Conservation (phyloP, 2,113 vertebrate genomes). For the Mesoclemmys tuberculata region DNA sequence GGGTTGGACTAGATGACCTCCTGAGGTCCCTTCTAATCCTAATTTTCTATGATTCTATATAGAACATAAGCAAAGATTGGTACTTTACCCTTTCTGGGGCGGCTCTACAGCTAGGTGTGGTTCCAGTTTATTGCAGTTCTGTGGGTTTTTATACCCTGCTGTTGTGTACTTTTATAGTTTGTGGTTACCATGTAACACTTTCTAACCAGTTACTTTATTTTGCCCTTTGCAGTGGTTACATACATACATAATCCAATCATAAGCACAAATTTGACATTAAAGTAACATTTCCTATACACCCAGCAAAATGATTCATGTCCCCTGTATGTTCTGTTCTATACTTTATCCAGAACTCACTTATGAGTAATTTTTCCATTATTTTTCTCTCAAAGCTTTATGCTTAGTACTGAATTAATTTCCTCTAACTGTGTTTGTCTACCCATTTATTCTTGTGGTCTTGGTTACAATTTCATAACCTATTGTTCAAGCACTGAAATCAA, state of each 20-base stretch:
- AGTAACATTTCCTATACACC: background rate
- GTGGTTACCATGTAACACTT: background rate
- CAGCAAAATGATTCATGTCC: background rate
- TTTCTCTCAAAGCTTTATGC: background rate
- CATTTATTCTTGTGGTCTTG: background rate
- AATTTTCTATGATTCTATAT: background rate
- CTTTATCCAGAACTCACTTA: background rate
- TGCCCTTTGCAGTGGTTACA: background rate
- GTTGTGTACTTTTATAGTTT: background rate
- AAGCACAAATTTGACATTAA: background rate
- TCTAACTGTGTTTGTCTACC: background rate
- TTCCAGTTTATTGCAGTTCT: background rate
- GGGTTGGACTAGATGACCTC: too few species aligned
- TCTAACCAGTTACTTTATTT: background rate
- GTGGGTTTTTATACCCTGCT: background rate
- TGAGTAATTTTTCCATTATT: background rate
- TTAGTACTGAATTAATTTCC: background rate
- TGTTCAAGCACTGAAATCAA: background rate
- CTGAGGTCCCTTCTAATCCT: too few species aligned
- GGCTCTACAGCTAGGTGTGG: background rate
- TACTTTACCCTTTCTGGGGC: background rate
- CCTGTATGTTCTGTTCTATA: background rate
- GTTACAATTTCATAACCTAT: background rate
- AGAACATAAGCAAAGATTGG: background rate
- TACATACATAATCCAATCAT: background rate